Evolutionary conservation across 2,113 vertebrate genomes (phyloP), one percentile per base, ranked within the genome.

Genomic region (Orycteropus afer): DNA sequence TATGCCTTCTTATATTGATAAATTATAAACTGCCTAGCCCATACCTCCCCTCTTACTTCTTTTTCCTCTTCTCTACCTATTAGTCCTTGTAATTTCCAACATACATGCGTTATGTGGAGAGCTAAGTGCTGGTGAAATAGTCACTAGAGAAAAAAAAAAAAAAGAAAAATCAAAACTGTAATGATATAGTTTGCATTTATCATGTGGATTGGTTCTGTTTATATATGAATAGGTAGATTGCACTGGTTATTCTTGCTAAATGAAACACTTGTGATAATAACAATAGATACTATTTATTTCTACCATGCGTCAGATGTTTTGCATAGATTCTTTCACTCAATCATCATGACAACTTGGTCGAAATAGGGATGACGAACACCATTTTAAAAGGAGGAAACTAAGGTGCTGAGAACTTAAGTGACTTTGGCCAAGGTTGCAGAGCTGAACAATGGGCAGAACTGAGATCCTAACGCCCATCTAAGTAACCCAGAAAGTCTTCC

Each of bases 191-290:
- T 87, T 73, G 18, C 59, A 34, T 47, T 78, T 82, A 29, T 83
- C 45, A 23, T 74, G 23, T 57, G 67, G 49, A 27, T 76, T 92
- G 83, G 32, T 51, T 96, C 47, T 77, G 32, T 51, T 96, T 40
- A 81, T 55, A 76, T 86, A n/a, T 59, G 83, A 73, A 65, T 37
- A 95, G 82, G 40, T 63, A 91, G 91, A 87, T 73, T 73, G 18
- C 23, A 14, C 34, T 59, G 83, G 57, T 71, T 87, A 27, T 89
- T 51, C 89, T 96, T 80, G 27, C 71, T 94, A 89, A 93, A 89
- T 95, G 55, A 95, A 94, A 91, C 94, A 59, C 57, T 51, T 59
- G 80, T 80, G 95, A 94, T 82, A 55, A 51, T 86, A 90, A 59
- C 59, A 73, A 81, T 20, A 83, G 93, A 86, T 57, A 86, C 22